These are phyloP conservation scores for Delphinapterus leucas DNA, from an alignment of 2,113 vertebrate genomes.

Conservation along the genomic window DNA sequence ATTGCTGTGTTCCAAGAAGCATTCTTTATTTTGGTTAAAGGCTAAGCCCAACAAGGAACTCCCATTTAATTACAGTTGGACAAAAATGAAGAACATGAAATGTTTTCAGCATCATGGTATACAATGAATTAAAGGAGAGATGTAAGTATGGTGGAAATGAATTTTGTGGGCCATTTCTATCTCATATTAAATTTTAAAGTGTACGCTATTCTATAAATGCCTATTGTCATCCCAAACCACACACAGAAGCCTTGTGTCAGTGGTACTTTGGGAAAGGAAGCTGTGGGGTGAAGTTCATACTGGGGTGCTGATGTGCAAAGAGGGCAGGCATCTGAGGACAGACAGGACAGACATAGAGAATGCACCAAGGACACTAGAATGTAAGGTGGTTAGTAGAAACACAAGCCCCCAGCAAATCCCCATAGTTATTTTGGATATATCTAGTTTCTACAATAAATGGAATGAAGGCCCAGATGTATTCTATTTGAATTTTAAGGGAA, in stretches of 20 bases:
- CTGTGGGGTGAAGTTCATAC: background rate
- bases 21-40: constrained; percentile 32
- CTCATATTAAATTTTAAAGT: constrained; percentile 11
- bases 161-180: background rate
- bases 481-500: background rate
- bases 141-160: background rate
- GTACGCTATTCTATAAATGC: background rate
- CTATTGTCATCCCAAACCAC: background rate
- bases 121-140: background rate
- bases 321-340: background rate
- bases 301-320: background rate
- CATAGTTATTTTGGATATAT: background rate
- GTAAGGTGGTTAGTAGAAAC: background rate
- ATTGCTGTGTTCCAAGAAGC: background rate
- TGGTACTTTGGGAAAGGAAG: background rate
- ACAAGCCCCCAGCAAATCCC: background rate
- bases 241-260: background rate
- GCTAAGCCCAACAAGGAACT: background rate
- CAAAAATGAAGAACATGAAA: constrained; percentile 25
- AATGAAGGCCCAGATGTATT: background rate
- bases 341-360: background rate
- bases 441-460: background rate
- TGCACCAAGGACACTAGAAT: background rate
- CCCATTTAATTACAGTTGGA: background rate
- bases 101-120: background rate